A percentile compares a stretch with the other conserved stretches of the same genome.
These are phyloP conservation scores for Leucophenga montana DNA, from an alignment of 2,888 invertebrate genomes.

Conservation along the genomic window DNA sequence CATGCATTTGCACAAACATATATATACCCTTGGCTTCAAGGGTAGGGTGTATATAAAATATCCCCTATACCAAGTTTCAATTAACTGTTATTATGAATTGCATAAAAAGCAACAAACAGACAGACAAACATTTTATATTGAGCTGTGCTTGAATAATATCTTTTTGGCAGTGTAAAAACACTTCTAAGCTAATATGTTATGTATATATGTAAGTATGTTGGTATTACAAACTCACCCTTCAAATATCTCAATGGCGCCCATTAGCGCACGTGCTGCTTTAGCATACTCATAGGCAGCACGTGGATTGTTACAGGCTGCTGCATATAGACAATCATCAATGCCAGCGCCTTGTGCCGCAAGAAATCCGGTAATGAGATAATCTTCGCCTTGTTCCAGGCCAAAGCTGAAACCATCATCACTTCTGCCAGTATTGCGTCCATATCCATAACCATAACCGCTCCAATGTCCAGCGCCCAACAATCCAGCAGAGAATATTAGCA, in stretches of 20 bases:
- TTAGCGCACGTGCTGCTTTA: constrained; percentile 83
- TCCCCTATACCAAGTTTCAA: too few species aligned
- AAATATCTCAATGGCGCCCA: constrained; percentile 81
- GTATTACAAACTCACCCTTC: constrained; percentile 75
- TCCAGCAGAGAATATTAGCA: constrained; percentile 86
- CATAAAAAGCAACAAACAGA: too few species aligned
- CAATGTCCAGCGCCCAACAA: constrained; percentile 83
- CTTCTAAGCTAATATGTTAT: too few species aligned
- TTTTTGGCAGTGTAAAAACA: too few species aligned
- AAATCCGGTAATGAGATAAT: constrained; percentile 73
- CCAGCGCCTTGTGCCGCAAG: constrained; percentile 84
- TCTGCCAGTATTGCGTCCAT: constrained; percentile 58
- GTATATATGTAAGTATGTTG: background rate
- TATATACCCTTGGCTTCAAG: too few species aligned
- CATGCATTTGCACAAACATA: too few species aligned
- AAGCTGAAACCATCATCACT: constrained; percentile 43
- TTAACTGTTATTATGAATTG: too few species aligned
- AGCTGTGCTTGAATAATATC: too few species aligned
- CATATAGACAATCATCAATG: constrained; percentile 82
- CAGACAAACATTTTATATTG: too few species aligned
- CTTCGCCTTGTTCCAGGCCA: constrained; percentile 80
- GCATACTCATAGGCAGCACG: constrained; percentile 81
- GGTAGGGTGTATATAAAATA: too few species aligned
- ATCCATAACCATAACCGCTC: constrained; percentile 74
- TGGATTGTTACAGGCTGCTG: constrained; percentile 84